A percentile compares a stretch with the other conserved stretches of the same genome.
Evolutionary conservation across 2,888 invertebrate species (phyloP).

Genomic region (Molanna angustata): DNA sequence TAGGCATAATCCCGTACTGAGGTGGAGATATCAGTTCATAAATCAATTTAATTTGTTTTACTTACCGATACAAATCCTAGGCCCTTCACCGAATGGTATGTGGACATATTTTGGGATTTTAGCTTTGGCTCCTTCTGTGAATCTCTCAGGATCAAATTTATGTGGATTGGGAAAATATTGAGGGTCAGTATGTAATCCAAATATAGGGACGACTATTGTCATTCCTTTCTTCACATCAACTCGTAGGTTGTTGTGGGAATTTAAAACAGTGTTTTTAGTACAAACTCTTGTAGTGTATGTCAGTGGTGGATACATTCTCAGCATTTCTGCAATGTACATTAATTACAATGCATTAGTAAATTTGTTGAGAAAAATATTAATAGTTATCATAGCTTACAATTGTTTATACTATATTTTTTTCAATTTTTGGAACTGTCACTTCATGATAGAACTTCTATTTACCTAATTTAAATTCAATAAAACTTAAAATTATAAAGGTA

Average conservation of each 20-base stretch:
- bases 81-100: slow-evolving; percentile 11
- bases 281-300: not conserved
- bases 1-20: no score
- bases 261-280: not conserved
- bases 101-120: slow-evolving; percentile 1
- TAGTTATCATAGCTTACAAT: no score
- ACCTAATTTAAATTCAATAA: no score
- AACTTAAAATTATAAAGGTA: no score
- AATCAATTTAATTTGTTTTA: not conserved
- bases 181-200: not conserved
- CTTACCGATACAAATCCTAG: slow-evolving; percentile 10
- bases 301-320: slow-evolving; percentile 4
- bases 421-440: no score
- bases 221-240: not conserved
- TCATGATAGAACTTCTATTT: no score
- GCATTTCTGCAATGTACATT: slow-evolving; percentile 7
- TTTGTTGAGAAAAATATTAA: no score
- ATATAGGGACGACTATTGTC: not conserved
- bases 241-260: not conserved
- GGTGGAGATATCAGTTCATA: no score
- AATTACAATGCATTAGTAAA: no score
- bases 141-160: slow-evolving; percentile 6
- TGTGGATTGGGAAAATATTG: not conserved
- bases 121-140: not conserved
- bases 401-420: no score